Base-by-base conservation (phyloP, 2,888 invertebrate species). In the Rhogogaster chlorosoma region DNA sequence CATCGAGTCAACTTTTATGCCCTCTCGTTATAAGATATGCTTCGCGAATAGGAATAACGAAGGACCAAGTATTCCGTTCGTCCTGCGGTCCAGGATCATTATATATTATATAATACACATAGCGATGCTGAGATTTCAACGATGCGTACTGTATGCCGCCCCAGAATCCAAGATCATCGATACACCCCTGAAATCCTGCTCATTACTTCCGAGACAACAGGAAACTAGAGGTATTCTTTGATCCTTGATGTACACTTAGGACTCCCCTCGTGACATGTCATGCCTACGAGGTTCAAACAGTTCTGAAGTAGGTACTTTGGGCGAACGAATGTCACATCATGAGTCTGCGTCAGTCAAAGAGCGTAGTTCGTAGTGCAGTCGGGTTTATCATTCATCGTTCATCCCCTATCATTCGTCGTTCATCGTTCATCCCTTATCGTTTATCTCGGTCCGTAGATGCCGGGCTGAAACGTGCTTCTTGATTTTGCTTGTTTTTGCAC, bases 41-140 rank as follows among this genome's bases (percentile, higher is more conserved):
- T 77, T 77, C 53, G 9, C 53, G 49, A 53, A 53, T 77, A 77
- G 49, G 53, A 53, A 77, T 77, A 77, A 77, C 77, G 77, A 77
- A 77, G 53, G 49, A 32, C 49, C 53, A 49, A 49, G 42, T 22
- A 42, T 38, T 53, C 32, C 49, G 26, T 53, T 49, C 29, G 67
- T 77, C 49, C 18, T 53, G 38, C n/a, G 18, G 9, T 77, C 7
- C 38, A 15, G n/a, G 22, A 53, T 77, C 77, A 18, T 49, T 77
- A 77, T n/a, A n/a, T n/a, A n/a, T n/a, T n/a, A n/a, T n/a, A n/a
- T 53, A 77, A 53, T 32, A n/a, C 18, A 49, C 53, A 53, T 7
- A 61, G 6, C 61, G 10, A 26, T 61, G 10, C 61, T 1, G 61
- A 26, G 61, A 61, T 61, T 61, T 26, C 61, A 61, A 22, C 61